Evolutionary conservation across 2,888 invertebrate species (phyloP).

Genomic region (Himalopsyche anomala): DNA sequence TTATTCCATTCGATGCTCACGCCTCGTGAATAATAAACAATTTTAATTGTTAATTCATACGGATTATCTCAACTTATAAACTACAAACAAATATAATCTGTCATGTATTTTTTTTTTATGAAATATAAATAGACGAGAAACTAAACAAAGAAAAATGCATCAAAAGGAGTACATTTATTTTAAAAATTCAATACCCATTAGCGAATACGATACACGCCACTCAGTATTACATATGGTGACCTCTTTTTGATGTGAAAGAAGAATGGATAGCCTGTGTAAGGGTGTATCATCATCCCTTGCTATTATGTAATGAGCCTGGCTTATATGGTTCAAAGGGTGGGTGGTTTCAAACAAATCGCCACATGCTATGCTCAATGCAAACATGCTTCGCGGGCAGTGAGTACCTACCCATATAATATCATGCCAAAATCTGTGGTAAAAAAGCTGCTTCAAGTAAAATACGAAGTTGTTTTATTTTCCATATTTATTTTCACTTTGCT

Average conservation of each 20-base stretch:
- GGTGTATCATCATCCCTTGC: slow-evolving; percentile 32
- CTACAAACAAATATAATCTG: too few relatives aligned
- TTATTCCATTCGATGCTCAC: too few relatives aligned
- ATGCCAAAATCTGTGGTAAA: neutral
- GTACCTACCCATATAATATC: neutral
- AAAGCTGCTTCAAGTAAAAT: neutral
- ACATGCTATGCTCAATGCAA: slow-evolving; percentile 40
- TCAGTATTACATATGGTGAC: neutral
- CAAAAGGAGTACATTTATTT: neutral
- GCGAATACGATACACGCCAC: neutral
- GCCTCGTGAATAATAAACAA: too few relatives aligned
- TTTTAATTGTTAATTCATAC: too few relatives aligned
- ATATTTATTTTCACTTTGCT: neutral
- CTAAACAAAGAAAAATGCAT: neutral
- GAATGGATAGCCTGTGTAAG: slow-evolving; percentile 1
- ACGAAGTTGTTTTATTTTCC: neutral
- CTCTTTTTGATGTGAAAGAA: slow-evolving; percentile 31
- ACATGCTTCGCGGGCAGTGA: neutral
- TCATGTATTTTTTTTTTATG: too few relatives aligned
- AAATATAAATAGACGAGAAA: neutral
- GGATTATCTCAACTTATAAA: too few relatives aligned
- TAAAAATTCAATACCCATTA: slow-evolving; percentile 17
- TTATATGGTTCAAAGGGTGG: slow-evolving; percentile 5
- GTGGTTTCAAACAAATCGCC: slow-evolving; percentile 38
- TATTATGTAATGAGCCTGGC: slow-evolving; percentile 39